Evolutionary conservation across 2,113 vertebrate genomes (phyloP).

Genomic region (Platichthys stellatus): DNA sequence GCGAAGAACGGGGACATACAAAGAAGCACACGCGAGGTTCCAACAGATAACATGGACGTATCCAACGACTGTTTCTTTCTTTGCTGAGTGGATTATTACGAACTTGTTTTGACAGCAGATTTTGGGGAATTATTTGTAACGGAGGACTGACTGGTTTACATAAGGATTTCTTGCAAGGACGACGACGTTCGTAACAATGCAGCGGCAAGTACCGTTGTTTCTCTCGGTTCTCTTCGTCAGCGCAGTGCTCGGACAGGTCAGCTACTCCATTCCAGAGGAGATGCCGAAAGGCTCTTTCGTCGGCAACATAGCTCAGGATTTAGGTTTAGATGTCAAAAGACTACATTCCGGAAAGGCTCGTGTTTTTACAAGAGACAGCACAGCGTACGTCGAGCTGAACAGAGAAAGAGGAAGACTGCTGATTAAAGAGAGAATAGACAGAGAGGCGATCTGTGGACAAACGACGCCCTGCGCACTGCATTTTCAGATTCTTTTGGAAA

Average conservation of each 20-base stretch:
- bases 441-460: constrained; percentile 80
- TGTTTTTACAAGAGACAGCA: constrained; percentile 69
- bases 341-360: constrained; percentile 72
- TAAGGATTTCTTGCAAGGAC: background rate
- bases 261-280: constrained; percentile 69
- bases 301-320: constrained; percentile 77
- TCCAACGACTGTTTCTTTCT: background rate
- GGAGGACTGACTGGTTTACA: background rate
- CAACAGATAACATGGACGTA: background rate
- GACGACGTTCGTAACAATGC: constrained; percentile 42
- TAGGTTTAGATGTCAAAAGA: constrained; percentile 70
- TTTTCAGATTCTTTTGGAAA: constrained; percentile 80
- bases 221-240: constrained; percentile 36
- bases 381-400: constrained; percentile 70
- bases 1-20: background rate
- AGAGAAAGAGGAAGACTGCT: constrained; percentile 57
- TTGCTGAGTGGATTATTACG: background rate
- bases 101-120: background rate
- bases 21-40: background rate
- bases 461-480: constrained; percentile 73
- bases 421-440: constrained; percentile 81
- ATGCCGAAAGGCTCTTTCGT: constrained; percentile 76
- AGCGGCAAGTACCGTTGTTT: constrained; percentile 60
- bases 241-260: constrained; percentile 51
- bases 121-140: background rate